These are phyloP conservation scores for Columba livia DNA, from an alignment of 2,113 vertebrate genomes.

Conservation along the genomic window DNA sequence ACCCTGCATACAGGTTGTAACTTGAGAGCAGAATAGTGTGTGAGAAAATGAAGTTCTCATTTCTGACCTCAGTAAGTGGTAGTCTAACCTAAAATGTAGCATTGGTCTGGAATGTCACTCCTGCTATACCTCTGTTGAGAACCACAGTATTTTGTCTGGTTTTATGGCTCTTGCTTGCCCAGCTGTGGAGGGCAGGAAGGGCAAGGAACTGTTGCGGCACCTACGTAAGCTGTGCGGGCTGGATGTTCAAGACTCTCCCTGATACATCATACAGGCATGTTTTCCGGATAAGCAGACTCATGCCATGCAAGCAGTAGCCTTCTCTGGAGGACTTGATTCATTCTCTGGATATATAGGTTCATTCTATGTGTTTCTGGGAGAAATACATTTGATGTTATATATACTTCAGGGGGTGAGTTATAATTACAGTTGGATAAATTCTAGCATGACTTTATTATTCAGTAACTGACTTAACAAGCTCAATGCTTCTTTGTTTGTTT, in stretches of 20 bases:
- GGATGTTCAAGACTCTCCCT: neutral
- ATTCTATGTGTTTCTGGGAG: neutral
- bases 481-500: rapidly evolving
- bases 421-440: neutral
- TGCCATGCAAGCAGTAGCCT: neutral
- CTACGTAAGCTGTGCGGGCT: neutral
- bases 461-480: neutral
- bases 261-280: neutral
- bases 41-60: neutral
- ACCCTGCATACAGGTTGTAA: neutral
- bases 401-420: neutral
- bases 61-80: neutral
- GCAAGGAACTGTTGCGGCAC: neutral
- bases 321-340: neutral
- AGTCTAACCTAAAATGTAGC: neutral
- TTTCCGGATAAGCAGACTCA: neutral
- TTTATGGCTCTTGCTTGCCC: neutral
- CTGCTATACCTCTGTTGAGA: neutral
- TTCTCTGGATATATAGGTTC: neutral
- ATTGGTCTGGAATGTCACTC: neutral
- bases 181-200: neutral
- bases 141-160: no score
- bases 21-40: neutral
- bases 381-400: neutral
- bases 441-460: neutral